Base-by-base conservation (phyloP, 2,888 invertebrate species). In the Boloria selene region DNA sequence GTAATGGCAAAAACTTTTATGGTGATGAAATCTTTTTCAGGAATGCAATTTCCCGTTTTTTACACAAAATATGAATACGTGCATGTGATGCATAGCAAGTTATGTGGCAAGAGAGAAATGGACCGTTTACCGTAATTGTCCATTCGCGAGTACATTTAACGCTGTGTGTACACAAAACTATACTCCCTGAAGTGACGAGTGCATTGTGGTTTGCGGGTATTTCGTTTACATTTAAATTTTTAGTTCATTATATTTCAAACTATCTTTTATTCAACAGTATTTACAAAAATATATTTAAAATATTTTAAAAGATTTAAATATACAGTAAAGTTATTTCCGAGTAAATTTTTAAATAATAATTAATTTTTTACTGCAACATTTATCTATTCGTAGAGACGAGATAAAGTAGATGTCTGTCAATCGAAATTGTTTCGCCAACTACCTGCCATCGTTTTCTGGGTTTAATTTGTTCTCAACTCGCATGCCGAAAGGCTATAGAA, bases 101-200 rank as follows among this genome's bases (percentile, higher is more conserved):
- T 65, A 67, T 70, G 72, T 72, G 67, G 65, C 67, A 56, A 45
- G 62, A 74, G 78, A 79, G 77, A 81, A 84, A 84, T 81, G 78
- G 75, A 75, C 75, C 78, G 76, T 80, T 81, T 76, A 76, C 81
- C 79, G 76, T 83, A 83, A 85, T 85, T 83, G 83, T 80, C 81
- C 79, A 79, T 83, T 83, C 78, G 79, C 78, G 75, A 79, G 74
- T 80, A 78, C 79, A 82, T 85, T 83, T 75, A 76, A 72, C 70
- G 55, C 72, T 73, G 76, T 74, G 76, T 22, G 22, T 77, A 74
- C 78, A 77, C 79, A 78, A 81, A 81, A 84, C 84, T 82, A 82
- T 80, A 81, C 79, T 76, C 31, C 10, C 78, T 74, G 74, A 73
- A 74, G 75, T 75, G 74, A 73, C 72, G 77, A 77, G 75, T 77